A percentile compares a stretch with the other conserved stretches of the same genome.
Evolutionary conservation across 2,113 vertebrate genomes (phyloP).

Genomic region (Hippocampus guttulatus): DNA sequence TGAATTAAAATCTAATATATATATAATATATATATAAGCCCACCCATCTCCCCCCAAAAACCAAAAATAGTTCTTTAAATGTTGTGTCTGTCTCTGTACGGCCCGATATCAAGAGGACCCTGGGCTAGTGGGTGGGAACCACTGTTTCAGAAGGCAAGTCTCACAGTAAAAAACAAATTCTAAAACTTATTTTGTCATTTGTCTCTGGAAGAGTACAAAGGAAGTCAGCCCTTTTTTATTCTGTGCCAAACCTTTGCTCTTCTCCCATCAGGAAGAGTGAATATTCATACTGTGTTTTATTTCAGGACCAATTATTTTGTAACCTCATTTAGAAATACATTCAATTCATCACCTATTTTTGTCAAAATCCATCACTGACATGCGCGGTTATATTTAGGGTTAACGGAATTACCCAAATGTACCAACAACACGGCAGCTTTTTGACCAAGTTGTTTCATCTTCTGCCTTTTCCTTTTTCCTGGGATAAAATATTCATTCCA

Average conservation of each 20-base stretch:
- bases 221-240: background rate
- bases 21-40: no score
- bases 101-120: no score
- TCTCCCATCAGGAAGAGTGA: conserved; percentile 9
- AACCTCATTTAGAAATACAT: conserved; percentile 45
- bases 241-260: background rate
- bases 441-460: conserved; percentile 33
- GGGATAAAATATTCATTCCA: conserved; percentile 58
- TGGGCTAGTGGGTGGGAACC: no score
- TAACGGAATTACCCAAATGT: conserved; percentile 22
- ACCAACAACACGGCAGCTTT: conserved; percentile 36
- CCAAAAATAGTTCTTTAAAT: no score
- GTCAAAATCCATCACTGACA: conserved; percentile 57
- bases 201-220: background rate
- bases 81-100: no score
- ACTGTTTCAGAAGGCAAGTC: background rate
- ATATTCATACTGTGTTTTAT: conserved; percentile 13
- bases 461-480: conserved; percentile 17
- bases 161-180: no score
- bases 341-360: conserved; percentile 39
- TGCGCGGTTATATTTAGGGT: conserved; percentile 57
- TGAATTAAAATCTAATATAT: no score
- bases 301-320: conserved; percentile 40
- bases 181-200: background rate
- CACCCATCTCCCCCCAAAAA: no score